These are phyloP conservation scores for Pantherophis alleghaniensis DNA, from an alignment of 2,797 vertebrate species.

Conservation along the genomic window DNA sequence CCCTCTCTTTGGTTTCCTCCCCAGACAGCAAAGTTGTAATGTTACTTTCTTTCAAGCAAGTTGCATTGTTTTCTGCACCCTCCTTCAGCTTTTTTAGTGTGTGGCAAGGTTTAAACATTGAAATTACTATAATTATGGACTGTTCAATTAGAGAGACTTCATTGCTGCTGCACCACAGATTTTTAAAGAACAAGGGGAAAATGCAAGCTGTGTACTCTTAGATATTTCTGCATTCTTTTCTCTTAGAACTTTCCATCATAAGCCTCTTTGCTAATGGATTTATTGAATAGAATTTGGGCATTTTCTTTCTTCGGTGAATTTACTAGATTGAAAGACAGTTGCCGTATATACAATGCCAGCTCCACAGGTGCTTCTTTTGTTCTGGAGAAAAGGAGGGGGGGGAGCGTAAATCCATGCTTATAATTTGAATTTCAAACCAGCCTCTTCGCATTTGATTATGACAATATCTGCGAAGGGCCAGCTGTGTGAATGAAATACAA, in stretches of 20 bases:
- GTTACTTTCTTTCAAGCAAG: not conserved
- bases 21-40: conserved; percentile 15
- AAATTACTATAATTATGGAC: conserved; percentile 35
- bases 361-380: not conserved
- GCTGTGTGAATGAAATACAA: not conserved
- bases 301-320: not conserved
- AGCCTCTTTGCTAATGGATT: not conserved
- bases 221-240: not conserved
- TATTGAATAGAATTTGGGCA: not conserved
- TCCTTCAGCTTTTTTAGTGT: not conserved
- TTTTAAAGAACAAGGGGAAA: not conserved
- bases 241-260: not conserved
- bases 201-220: not conserved
- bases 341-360: not conserved
- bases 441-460: not conserved
- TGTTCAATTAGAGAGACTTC: conserved; percentile 15
- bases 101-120: not conserved
- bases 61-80: not conserved
- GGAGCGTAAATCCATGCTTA: not conserved
- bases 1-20: not conserved
- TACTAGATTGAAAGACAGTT: not conserved
- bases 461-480: not conserved
- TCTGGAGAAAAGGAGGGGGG: not conserved
- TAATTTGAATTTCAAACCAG: not conserved
- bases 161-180: not conserved